Base-by-base conservation (phyloP, 2,888 invertebrate genomes). In the Dascillus cervinus region DNA sequence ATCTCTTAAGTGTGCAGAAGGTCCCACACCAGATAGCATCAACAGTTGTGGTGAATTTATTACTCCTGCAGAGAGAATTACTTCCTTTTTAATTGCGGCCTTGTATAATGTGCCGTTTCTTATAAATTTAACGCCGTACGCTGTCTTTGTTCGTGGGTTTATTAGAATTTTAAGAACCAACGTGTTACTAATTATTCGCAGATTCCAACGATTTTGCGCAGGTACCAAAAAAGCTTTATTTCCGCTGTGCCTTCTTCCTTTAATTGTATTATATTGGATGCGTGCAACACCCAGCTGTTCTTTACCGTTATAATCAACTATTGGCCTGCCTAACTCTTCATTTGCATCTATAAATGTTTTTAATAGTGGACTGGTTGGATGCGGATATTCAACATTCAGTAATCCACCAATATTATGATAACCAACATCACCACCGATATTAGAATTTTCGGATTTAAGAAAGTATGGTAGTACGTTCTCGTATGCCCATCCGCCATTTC, bases 11-110 rank as follows among this genome's bases (percentile, higher is more conserved):
- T 53, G 45, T 3, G 39, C 31, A 24, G 32, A 28, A 3, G 55
- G 55, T 3, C 56, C 56, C 3, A 57, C 39, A 9, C 55, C 56
- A 11, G 52, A 54, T n/a, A 54, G 26, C 52, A 55, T 51, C 4
- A 56, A 31, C 2, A 56, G 22, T 26, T 52, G 52, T 0, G 55
- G 50, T 6, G 51, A 35, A 46, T 82, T 85, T 34, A 89, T 77
- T 1, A 85, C 76, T 1, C 88, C 88, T 2, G 79, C 84, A 5
- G 82, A 76, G 3, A 87, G 42, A 32, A 89, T 78, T 0, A 88
- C 75, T 60, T 83, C 83, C 47, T 71, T 75, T 24, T 70, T 65
- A 1, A 79, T 80, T 34, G 52, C 53, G 0, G 75, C 73, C 22
- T 62, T 60, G 14, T 62, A 60, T 24, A 57, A 60, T 31, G 63